Conservation (phyloP, 2,113 vertebrate species). For the Daphoenositta chrysoptera region DNA sequence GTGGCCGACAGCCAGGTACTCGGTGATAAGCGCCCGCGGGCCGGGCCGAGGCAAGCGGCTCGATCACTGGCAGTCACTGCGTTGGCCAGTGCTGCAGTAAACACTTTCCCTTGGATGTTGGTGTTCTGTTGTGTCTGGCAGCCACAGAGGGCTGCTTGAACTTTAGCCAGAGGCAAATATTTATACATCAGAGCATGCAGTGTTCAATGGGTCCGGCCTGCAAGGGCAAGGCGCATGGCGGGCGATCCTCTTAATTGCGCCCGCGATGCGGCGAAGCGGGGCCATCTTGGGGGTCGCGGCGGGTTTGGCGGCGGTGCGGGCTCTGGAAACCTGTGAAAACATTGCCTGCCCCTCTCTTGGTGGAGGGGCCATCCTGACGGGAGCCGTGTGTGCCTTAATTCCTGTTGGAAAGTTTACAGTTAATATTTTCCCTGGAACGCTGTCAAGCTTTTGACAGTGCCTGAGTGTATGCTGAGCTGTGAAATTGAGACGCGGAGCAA, state of each 20-base stretch:
- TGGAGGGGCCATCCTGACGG: slow-evolving; percentile 48
- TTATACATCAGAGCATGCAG: slow-evolving; percentile 82
- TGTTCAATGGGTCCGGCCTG: slow-evolving; percentile 78
- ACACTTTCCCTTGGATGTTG: slow-evolving; percentile 82
- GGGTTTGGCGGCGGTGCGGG: not conserved
- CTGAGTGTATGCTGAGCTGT: slow-evolving; percentile 80
- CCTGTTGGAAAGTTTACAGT: slow-evolving; percentile 83
- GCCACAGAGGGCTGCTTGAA: slow-evolving; percentile 78
- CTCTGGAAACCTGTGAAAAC: not conserved
- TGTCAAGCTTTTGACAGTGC: slow-evolving; percentile 85
- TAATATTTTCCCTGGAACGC: slow-evolving; percentile 89
- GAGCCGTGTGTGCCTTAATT: slow-evolving; percentile 67
- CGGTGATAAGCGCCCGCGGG: slow-evolving; percentile 52
- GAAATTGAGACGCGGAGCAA: slow-evolving; percentile 80
- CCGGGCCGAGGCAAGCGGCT: slow-evolving; percentile 41
- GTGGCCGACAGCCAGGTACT: slow-evolving; percentile 67
- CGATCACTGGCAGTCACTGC: slow-evolving; percentile 70
- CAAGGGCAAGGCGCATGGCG: slow-evolving; percentile 7
- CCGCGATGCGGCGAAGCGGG: not conserved
- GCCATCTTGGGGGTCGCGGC: slow-evolving; percentile 5
- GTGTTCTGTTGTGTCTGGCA: slow-evolving; percentile 84
- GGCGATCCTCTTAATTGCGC: slow-evolving; percentile 3
- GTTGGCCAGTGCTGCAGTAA: slow-evolving; percentile 74
- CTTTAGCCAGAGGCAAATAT: slow-evolving; percentile 89
- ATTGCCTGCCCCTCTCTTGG: not conserved